Evolutionary conservation across 2,113 vertebrate genomes (phyloP).

Genomic region (Gobiocypris rarus): DNA sequence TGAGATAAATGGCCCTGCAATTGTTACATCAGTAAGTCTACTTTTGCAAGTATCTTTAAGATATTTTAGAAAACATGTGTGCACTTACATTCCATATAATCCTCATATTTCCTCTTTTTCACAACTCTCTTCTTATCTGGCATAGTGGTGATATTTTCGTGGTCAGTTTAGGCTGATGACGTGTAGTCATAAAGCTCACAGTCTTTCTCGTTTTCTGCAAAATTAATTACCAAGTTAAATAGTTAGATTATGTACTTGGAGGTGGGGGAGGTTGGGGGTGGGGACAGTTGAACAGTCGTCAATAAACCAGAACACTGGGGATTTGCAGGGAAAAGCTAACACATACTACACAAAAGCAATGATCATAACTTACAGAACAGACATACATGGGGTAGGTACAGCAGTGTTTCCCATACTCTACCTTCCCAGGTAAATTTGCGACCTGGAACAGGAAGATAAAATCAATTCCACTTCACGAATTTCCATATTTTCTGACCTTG

Average conservation of each 20-base stretch:
- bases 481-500: no score
- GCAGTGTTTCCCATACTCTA: no score
- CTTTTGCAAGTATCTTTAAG: neutral
- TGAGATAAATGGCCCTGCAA: neutral
- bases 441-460: no score
- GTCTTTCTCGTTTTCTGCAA: neutral
- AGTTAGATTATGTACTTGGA: no score
- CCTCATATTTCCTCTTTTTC: neutral
- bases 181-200: neutral
- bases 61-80: neutral
- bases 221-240: no score
- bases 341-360: neutral
- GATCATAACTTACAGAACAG: no score
- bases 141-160: neutral
- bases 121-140: neutral
- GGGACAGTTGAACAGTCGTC: no score
- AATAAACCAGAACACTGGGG: neutral
- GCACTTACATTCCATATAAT: constrained; percentile 7
- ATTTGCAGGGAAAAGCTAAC: neutral
- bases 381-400: no score
- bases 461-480: no score
- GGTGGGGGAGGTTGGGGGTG: no score
- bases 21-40: neutral
- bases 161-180: neutral
- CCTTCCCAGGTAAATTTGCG: no score